Evolutionary conservation across 2,113 vertebrate genomes (phyloP).

Genomic region (Crotalus helleri): DNA sequence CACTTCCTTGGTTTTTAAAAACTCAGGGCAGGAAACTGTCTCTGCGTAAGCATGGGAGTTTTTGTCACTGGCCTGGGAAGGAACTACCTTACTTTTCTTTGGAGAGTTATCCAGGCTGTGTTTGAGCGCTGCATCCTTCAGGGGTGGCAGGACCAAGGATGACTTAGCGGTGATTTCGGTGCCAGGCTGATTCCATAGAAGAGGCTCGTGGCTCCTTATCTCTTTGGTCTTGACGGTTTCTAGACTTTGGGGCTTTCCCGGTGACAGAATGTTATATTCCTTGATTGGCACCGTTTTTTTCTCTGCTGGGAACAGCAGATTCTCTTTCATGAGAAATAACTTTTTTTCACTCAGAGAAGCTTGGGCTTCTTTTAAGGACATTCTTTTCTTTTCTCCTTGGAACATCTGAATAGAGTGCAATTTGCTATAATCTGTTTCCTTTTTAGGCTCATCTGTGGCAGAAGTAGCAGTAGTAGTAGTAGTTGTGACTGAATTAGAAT

Average conservation of each 20-base stretch:
- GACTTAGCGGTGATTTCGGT: slow-evolving; percentile 30
- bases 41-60: slow-evolving; percentile 17
- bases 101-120: slow-evolving; percentile 22
- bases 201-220: background rate
- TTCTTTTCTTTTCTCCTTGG: slow-evolving; percentile 26
- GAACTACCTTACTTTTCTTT: slow-evolving; percentile 43
- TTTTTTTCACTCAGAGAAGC: slow-evolving; percentile 22
- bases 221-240: slow-evolving; percentile 17
- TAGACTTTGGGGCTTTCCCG: slow-evolving; percentile 19
- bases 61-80: slow-evolving; percentile 44
- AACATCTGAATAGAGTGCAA: background rate
- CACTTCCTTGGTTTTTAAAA: slow-evolving; percentile 15
- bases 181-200: background rate
- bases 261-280: slow-evolving; percentile 36
- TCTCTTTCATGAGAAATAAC: slow-evolving; percentile 17
- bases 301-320: slow-evolving; percentile 15
- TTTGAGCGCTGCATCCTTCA: slow-evolving; percentile 38
- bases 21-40: background rate
- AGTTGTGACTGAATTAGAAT: background rate
- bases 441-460: slow-evolving; percentile 11
- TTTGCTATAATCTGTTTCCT: slow-evolving; percentile 19
- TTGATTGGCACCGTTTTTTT: slow-evolving; percentile 51
- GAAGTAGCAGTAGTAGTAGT: background rate
- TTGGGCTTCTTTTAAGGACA: background rate
- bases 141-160: slow-evolving; percentile 48